phyloP scores from a whole-genome alignment of 2,797 vertebrate species.

The Chiroxiphia lanceolata region DNA sequence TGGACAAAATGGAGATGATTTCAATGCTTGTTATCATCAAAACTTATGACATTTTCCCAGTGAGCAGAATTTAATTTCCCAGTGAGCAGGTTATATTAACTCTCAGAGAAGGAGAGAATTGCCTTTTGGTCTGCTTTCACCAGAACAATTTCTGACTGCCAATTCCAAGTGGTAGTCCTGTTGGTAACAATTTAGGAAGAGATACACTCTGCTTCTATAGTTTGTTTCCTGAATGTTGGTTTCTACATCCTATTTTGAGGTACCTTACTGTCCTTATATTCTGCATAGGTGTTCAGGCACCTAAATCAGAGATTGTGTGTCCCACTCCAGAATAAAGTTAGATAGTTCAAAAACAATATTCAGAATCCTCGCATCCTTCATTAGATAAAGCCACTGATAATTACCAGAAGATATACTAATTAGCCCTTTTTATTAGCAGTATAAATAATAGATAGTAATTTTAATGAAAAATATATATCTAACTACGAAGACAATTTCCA shows the following conservation, averaged over 20 bases:
- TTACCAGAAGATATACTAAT: conserved; percentile 12
- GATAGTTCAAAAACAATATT: neutral
- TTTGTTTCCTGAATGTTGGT: neutral
- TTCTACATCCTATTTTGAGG: neutral
- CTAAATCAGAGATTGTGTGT: neutral
- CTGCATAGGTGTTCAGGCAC: neutral
- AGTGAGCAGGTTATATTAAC: accelerated
- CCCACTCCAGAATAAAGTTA: neutral
- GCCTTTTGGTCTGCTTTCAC: neutral
- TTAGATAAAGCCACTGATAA: neutral
- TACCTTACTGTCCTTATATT: neutral
- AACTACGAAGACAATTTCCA: neutral
- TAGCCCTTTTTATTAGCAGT: conserved; percentile 16
- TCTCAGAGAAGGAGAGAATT: neutral
- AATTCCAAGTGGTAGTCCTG: neutral
- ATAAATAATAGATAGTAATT: conserved; percentile 37
- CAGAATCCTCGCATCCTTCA: neutral
- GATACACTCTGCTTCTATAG: neutral
- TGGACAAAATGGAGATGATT: neutral
- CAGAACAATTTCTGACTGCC: neutral
- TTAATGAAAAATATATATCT: conserved; percentile 43
- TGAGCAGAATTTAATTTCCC: neutral
- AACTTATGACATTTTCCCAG: neutral
- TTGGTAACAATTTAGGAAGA: neutral
- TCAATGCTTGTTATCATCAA: neutral